Percentiles rank a stretch among this genome's conserved stretches.
Conservation (phyloP, 2,113 vertebrate species). For the Sclerurus mexicanus region DNA sequence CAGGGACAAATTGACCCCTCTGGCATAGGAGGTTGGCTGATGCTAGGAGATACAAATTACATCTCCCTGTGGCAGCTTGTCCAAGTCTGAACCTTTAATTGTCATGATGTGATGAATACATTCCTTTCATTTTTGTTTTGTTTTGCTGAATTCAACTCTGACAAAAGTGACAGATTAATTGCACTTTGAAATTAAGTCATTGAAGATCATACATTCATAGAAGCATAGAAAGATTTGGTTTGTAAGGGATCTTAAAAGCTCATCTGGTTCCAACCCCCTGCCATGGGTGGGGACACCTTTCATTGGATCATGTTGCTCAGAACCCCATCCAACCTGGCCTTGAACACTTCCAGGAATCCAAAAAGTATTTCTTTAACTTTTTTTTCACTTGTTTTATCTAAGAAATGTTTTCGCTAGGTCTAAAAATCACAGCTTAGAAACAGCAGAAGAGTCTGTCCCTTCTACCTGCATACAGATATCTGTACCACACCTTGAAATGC, state of each 20-base stretch:
- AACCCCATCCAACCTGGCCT: accelerated
- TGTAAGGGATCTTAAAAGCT: background rate
- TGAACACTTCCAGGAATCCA: background rate
- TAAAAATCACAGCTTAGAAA: background rate
- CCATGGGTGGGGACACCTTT: accelerated
- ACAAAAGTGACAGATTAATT: slow-evolving; percentile 21
- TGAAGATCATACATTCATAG: background rate
- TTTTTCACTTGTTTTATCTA: background rate
- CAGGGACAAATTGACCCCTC: background rate
- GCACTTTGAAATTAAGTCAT: background rate
- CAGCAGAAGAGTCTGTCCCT: background rate
- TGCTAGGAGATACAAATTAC: background rate
- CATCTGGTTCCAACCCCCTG: background rate
- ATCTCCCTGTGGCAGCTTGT: slow-evolving; percentile 4
- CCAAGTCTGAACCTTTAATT: background rate
- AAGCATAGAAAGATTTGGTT: background rate
- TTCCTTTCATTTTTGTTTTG: slow-evolving; percentile 21
- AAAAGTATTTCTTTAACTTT: background rate
- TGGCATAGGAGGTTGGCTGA: background rate
- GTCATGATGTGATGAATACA: background rate
- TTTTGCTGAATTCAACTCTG: slow-evolving; percentile 2
- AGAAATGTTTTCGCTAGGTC: background rate
- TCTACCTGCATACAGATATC: background rate
- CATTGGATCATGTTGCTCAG: background rate
- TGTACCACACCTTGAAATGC: background rate